phyloP scores from a whole-genome alignment of 2,797 vertebrate species.

The Lerista edwardsae region DNA sequence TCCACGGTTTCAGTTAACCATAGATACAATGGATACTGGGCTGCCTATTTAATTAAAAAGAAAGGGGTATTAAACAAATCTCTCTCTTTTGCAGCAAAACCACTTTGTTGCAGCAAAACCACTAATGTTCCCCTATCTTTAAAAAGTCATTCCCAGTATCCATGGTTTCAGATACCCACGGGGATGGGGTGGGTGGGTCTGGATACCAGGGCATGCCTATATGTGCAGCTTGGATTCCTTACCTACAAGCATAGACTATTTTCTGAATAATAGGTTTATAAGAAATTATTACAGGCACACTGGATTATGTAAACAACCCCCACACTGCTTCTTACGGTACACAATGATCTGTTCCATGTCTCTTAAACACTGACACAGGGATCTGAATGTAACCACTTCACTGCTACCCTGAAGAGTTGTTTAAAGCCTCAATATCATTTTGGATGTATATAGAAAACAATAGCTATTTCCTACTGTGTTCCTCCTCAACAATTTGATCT shows the following conservation, averaged over 20 bases:
- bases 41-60: too few relatives aligned
- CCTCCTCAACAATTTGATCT: conserved; percentile 49
- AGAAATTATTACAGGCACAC: conserved; percentile 8
- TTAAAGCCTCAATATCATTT: conserved; percentile 51
- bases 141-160: too few relatives aligned
- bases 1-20: too few relatives aligned
- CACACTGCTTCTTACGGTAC: conserved; percentile 53
- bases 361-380: conserved; percentile 57
- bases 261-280: conserved; percentile 6
- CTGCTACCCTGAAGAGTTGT: conserved; percentile 54
- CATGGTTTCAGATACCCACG: too few relatives aligned
- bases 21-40: too few relatives aligned
- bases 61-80: too few relatives aligned
- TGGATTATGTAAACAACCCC: conserved; percentile 13
- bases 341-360: conserved; percentile 62
- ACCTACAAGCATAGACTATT: neutral
- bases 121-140: too few relatives aligned
- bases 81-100: too few relatives aligned
- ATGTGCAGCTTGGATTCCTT: neutral
- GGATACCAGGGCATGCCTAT: too few relatives aligned
- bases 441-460: conserved; percentile 53
- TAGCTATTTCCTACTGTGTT: conserved; percentile 45
- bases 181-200: too few relatives aligned
- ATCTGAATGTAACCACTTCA: conserved; percentile 45
- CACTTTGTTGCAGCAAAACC: too few relatives aligned